Conservation (phyloP, 1,140 invertebrate species). For the Metaphire vulgaris region DNA sequence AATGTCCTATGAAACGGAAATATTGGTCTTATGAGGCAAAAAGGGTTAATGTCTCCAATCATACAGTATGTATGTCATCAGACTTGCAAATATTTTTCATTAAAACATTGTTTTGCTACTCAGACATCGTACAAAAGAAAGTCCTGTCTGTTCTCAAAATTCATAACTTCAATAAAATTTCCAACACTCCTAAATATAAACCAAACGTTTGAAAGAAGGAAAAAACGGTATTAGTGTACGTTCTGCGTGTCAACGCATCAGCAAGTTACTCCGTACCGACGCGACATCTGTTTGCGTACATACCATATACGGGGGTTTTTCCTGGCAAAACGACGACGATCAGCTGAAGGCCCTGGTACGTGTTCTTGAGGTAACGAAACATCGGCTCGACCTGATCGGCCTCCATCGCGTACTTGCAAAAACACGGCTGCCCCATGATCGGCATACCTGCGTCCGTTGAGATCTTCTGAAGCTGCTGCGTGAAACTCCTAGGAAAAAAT, state of each 20-base stretch:
- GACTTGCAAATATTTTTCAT: too few species aligned
- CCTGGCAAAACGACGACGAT: conserved; percentile 97
- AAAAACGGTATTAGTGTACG: too few species aligned
- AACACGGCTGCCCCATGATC: conserved; percentile 90
- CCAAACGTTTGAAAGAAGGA: too few species aligned
- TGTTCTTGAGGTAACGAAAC: conserved; percentile 94
- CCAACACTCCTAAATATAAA: too few species aligned
- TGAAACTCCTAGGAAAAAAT: conserved; percentile 64
- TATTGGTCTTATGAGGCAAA: too few species aligned
- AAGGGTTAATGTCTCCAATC: too few species aligned
- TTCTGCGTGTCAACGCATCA: too few species aligned
- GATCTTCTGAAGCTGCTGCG: conserved; percentile 94
- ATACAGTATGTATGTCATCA: neutral
- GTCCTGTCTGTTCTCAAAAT: too few species aligned
- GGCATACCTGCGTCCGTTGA: conserved; percentile 99
- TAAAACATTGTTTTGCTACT: too few species aligned
- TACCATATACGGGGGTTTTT: conserved; percentile 98
- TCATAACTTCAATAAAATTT: neutral
- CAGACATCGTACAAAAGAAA: too few species aligned
- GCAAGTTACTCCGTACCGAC: neutral
- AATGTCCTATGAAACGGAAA: neutral
- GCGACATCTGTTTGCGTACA: conserved; percentile 49
- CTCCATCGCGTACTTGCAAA: conserved; percentile 98
- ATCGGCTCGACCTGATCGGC: conserved; percentile 92
- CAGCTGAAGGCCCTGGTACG: conserved; percentile 88